These are phyloP conservation scores for Drosophila baimaii DNA, from an alignment of 1,140 invertebrate species.

Conservation along the genomic window DNA sequence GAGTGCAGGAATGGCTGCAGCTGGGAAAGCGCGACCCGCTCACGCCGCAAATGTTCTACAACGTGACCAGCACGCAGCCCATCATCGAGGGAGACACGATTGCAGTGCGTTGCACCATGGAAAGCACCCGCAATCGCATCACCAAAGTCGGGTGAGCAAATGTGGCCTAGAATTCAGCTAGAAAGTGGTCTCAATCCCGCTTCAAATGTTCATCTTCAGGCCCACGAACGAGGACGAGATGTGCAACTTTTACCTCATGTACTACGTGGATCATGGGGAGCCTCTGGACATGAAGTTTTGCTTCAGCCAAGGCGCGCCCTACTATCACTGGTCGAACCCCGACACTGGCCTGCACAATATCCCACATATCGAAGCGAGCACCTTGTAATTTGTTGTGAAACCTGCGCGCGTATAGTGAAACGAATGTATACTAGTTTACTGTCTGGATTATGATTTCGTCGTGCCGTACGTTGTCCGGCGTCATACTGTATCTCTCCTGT, in stretches of 20 bases:
- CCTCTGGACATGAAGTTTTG: slow-evolving; percentile 94
- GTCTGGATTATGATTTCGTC: slow-evolving; percentile 55
- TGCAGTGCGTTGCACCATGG: slow-evolving; percentile 96
- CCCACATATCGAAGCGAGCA: slow-evolving; percentile 89
- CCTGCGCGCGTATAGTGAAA: slow-evolving; percentile 39
- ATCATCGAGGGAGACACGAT: slow-evolving; percentile 89
- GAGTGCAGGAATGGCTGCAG: slow-evolving; percentile 90
- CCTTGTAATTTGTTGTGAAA: slow-evolving; percentile 76
- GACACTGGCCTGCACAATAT: slow-evolving; percentile 90
- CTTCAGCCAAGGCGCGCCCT: slow-evolving; percentile 92
- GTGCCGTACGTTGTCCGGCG: slow-evolving; percentile 63
- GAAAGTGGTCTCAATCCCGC: not conserved
- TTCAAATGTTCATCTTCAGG: slow-evolving; percentile 84
- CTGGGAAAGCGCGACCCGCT: slow-evolving; percentile 96
- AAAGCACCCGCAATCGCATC: slow-evolving; percentile 87
- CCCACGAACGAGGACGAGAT: slow-evolving; percentile 97
- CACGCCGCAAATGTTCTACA: slow-evolving; percentile 98
- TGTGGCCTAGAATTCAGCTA: too few species aligned
- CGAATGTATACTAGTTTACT: slow-evolving; percentile 72
- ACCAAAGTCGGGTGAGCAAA: slow-evolving; percentile 91
- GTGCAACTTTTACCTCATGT: slow-evolving; percentile 99
- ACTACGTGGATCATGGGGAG: slow-evolving; percentile 94
- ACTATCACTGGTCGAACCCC: slow-evolving; percentile 90
- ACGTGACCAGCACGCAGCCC: slow-evolving; percentile 88
- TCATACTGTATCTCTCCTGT: slow-evolving; percentile 64